These are phyloP conservation scores for Synanthedon myopaeformis DNA, from an alignment of 2,888 invertebrate species.

Conservation along the genomic window DNA sequence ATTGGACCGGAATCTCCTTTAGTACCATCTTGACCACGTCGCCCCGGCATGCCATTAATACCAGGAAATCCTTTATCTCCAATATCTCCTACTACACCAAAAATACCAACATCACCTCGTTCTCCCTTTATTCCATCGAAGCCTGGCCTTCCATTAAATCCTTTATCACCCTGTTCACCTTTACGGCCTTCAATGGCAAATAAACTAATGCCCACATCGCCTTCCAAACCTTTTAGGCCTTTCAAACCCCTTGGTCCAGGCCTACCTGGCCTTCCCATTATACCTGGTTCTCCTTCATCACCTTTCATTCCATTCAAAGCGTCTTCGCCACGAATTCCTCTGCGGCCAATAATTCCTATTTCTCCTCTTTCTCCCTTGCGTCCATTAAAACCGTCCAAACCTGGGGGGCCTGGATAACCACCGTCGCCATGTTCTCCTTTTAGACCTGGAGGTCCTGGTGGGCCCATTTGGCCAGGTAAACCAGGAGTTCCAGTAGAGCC, in stretches of 20 bases:
- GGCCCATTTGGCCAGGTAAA: slow-evolving; percentile 81
- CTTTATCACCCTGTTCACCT: slow-evolving; percentile 72
- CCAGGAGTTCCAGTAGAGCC: slow-evolving; percentile 60
- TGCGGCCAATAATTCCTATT: slow-evolving; percentile 64
- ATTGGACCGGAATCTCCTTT: slow-evolving; percentile 61
- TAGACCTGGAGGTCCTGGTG: slow-evolving; percentile 76
- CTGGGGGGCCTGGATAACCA: slow-evolving; percentile 22
- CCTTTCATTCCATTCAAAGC: slow-evolving; percentile 74
- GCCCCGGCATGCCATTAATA: slow-evolving; percentile 59
- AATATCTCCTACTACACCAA: slow-evolving; percentile 52
- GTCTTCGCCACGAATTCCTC: slow-evolving; percentile 72
- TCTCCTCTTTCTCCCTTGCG: slow-evolving; percentile 61
- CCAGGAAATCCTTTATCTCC: slow-evolving; percentile 73
- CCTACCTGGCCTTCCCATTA: slow-evolving; percentile 44
- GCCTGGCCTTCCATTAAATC: slow-evolving; percentile 65
- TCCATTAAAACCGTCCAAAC: slow-evolving; percentile 36
- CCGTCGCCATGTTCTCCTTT: slow-evolving; percentile 84
- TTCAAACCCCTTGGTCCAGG: slow-evolving; percentile 45
- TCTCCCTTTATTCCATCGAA: slow-evolving; percentile 73
- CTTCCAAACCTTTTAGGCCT: slow-evolving; percentile 62
- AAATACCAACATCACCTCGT: slow-evolving; percentile 70
- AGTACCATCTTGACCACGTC: slow-evolving; percentile 59
- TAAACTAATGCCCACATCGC: slow-evolving; percentile 22
- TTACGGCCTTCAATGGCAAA: slow-evolving; percentile 55
- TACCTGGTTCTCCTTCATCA: slow-evolving; percentile 64